Evolutionary conservation across 37 sponge, comb jelly and placozoan genomes (phyloP), one percentile per base, ranked within the genome.

Genomic region (Beroe forskalii): DNA sequence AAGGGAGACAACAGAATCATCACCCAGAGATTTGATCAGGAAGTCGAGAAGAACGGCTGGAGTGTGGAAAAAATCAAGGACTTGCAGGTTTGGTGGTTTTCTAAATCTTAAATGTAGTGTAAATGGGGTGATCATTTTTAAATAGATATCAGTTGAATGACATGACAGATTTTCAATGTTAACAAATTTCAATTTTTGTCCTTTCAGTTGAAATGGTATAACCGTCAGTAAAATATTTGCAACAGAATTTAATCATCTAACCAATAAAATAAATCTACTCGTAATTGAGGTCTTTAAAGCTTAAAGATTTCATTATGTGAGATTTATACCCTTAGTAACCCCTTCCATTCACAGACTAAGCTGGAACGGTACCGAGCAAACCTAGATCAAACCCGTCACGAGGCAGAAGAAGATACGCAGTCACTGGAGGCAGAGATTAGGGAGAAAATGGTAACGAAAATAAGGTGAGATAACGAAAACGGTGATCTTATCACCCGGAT

Each of bases 401-500:
- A 80, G 35, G 86, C 86, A 1, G 86, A 80, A 24, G 86, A 80
- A 44, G 86, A 80, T 25, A 37, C 86, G 20, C 55, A 25, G 40
- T 80, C 86, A 14, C 86, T 80, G 55, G 86, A 80, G 55, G 22
- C 2, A 1, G 86, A 80, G 86, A 80, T 80, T 30, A 80, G 86
- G 40, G 86, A 80, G 86, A 80, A 80, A 48, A 80, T 80, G 86
- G 86, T n/a, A 9, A 48, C 39, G 55, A 80, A 41, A 3, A n/a
- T 48, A 3, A 24, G 30, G 8, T 30, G 40, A 48, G 55, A 80
- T 0, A 43, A 80, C 25, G 24, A 80, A 24, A 80, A 80, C 55
- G 42, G 27, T 24, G 86, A 43, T 32, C 44, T 80, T 0, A n/a
- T 80, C 4, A 27, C 38, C 30, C 20, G 55, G 86, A 41, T 44